A percentile compares a stretch with the other conserved stretches of the same genome.
These are phyloP conservation scores for Melangyna quadrimaculata DNA, from an alignment of 2,888 invertebrate species.

Conservation along the genomic window DNA sequence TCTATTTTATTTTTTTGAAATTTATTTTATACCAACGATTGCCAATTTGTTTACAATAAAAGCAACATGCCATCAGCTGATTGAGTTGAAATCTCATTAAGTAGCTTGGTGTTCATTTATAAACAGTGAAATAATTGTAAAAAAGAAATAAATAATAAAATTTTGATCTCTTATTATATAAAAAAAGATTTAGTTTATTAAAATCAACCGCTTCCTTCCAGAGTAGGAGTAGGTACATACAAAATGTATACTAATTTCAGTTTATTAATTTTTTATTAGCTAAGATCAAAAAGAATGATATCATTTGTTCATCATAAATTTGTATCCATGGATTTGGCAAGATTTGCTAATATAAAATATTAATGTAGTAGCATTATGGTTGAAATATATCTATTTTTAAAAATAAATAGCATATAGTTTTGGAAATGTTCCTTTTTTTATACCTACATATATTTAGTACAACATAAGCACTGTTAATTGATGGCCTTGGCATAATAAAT, in stretches of 20 bases:
- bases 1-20: constrained; percentile 32
- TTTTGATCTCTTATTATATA: background rate
- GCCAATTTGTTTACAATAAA: constrained; percentile 57
- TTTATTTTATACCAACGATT: constrained; percentile 18
- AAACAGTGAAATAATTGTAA: constrained; percentile 29
- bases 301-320: constrained; percentile 43
- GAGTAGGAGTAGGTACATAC: constrained; percentile 25
- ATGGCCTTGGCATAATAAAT: no score
- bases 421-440: no score
- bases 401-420: background rate
- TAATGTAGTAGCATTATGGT: background rate
- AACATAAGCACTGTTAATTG: no score
- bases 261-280: constrained; percentile 25
- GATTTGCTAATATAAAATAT: constrained; percentile 6
- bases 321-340: constrained; percentile 47
- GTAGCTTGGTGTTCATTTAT: constrained; percentile 3
- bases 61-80: constrained; percentile 39
- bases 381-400: background rate
- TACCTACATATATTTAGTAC: no score
- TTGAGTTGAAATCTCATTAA: constrained; percentile 32
- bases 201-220: background rate
- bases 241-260: constrained; percentile 1
- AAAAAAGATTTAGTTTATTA: background rate
- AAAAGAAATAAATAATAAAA: background rate
- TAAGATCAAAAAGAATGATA: constrained; percentile 39